Percentiles rank a stretch among this genome's conserved stretches.
Conservation (phyloP, 2,113 vertebrate genomes). For the Stigmatopora nigra region DNA sequence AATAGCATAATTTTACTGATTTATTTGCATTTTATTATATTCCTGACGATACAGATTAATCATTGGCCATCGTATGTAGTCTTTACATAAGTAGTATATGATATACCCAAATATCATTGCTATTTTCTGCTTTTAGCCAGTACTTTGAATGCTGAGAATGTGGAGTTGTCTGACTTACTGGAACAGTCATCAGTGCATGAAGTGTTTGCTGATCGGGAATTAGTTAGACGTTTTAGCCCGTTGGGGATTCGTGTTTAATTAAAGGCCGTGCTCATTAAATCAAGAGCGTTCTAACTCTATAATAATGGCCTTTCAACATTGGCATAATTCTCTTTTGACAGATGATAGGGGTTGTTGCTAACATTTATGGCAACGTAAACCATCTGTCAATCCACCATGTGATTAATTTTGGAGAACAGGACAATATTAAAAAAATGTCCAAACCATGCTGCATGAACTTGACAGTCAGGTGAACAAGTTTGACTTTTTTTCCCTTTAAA, state of each 20-base stretch:
- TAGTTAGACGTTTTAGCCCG: slow-evolving; percentile 42
- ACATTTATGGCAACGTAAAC: slow-evolving; percentile 45
- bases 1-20: too few relatives aligned
- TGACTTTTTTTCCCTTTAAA: too few relatives aligned
- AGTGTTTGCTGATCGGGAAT: slow-evolving; percentile 40
- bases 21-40: neutral
- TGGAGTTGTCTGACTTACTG: neutral
- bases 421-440: neutral
- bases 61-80: neutral
- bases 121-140: slow-evolving; percentile 8
- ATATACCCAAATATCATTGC: slow-evolving; percentile 14
- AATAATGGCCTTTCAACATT: slow-evolving; percentile 49
- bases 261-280: slow-evolving; percentile 61
- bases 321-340: slow-evolving; percentile 43
- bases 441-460: neutral
- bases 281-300: slow-evolving; percentile 43
- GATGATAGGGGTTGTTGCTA: slow-evolving; percentile 29
- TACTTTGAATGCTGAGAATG: slow-evolving; percentile 13
- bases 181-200: slow-evolving; percentile 5
- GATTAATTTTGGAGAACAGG: slow-evolving; percentile 13
- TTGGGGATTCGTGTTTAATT: slow-evolving; percentile 60
- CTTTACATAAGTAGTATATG: neutral
- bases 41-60: slow-evolving; percentile 4
- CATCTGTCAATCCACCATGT: slow-evolving; percentile 30
- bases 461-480: too few relatives aligned